phyloP scores from a whole-genome alignment of 1,140 invertebrate genomes.

The Apis dorsata region DNA sequence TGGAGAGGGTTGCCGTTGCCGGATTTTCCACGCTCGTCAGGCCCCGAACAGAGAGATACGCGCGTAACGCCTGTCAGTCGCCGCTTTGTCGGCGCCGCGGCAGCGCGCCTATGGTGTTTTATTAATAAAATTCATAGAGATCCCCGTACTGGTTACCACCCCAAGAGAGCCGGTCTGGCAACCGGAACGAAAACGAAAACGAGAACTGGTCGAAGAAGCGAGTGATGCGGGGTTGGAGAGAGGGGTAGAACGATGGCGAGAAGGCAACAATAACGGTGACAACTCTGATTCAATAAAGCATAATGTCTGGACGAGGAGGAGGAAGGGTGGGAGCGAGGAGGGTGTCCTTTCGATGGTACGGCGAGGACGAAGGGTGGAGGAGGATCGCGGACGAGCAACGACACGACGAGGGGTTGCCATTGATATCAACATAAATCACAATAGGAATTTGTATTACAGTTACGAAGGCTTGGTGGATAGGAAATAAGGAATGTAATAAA shows the following conservation, averaged over 20 bases:
- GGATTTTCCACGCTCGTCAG: constrained; percentile 62
- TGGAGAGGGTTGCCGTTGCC: constrained; percentile 19
- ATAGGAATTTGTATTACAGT: constrained; percentile 82
- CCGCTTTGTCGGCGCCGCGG: constrained; percentile 50
- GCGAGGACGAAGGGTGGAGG: background rate
- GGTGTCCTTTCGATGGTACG: constrained; percentile 40
- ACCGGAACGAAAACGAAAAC: constrained; percentile 45
- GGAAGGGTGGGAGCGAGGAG: constrained; percentile 4
- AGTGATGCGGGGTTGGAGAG: background rate
- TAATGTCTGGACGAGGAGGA: constrained; percentile 68
- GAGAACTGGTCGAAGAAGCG: constrained; percentile 21
- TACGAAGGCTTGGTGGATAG: constrained; percentile 78
- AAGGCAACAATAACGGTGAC: constrained; percentile 72
- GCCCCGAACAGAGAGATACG: constrained; percentile 36
- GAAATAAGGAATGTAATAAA: constrained; percentile 82
- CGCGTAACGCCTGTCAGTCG: constrained; percentile 55
- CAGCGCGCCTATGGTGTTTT: constrained; percentile 58
- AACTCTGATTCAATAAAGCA: constrained; percentile 75
- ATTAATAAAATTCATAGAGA: constrained; percentile 70
- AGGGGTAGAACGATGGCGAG: constrained; percentile 27
- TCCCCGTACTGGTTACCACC: constrained; percentile 29
- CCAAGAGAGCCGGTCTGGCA: constrained; percentile 33
- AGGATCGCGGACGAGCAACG: constrained; percentile 53
- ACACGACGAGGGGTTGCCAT: constrained; percentile 73
- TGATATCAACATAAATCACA: constrained; percentile 81